Evolutionary conservation across 2,888 invertebrate genomes (phyloP).

Genomic region (Conistra vaccinii): DNA sequence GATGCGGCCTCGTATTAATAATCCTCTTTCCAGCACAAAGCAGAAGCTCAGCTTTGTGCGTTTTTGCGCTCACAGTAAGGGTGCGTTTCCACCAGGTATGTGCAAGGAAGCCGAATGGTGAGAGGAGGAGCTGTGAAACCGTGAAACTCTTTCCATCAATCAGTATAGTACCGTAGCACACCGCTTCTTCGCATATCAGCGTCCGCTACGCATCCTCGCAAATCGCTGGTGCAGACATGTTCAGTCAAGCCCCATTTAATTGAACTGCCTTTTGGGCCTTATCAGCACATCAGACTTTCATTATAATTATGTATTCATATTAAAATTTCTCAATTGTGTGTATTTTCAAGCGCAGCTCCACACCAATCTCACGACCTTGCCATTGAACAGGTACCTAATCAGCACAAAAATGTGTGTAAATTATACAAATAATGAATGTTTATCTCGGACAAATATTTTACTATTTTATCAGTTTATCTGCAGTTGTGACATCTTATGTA

Average conservation of each 20-base stretch:
- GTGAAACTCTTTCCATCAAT: background rate
- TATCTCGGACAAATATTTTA: slow-evolving; percentile 30
- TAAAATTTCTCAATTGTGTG: no score
- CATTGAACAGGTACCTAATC: slow-evolving; percentile 33
- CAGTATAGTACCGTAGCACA: background rate
- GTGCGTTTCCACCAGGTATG: background rate
- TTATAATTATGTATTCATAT: background rate
- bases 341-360: background rate
- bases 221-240: background rate
- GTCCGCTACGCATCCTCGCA: background rate
- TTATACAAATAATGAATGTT: slow-evolving; percentile 29
- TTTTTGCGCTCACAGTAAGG: background rate
- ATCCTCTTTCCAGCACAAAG: background rate
- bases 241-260: background rate
- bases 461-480: slow-evolving; percentile 37
- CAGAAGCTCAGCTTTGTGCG: background rate
- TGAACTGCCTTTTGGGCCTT: background rate
- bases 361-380: slow-evolving; percentile 36
- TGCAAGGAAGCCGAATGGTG: background rate
- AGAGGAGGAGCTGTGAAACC: background rate
- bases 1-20: no score
- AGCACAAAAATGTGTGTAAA: slow-evolving; percentile 16
- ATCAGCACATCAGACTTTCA: background rate
- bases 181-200: background rate
- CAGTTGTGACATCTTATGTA: slow-evolving; percentile 10